Percentiles rank a stretch among this genome's conserved stretches.
Conservation (phyloP, 2,797 vertebrate genomes). For the Chloroceryle amazona region DNA sequence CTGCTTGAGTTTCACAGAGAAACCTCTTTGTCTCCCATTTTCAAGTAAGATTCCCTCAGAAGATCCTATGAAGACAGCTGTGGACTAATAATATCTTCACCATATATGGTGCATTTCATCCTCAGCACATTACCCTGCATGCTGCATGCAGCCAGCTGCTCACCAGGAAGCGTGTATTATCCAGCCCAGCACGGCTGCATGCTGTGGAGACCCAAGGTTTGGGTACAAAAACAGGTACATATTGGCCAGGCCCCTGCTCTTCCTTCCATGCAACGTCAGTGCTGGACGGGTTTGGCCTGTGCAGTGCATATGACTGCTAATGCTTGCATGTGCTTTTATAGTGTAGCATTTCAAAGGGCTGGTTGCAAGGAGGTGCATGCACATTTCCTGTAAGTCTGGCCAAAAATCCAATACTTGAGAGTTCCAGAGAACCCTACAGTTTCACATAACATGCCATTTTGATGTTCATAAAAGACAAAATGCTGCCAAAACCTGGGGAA, state of each 20-base stretch:
- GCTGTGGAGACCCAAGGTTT: not conserved
- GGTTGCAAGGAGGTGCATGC: slow-evolving; percentile 25
- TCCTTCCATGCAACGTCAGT: not conserved
- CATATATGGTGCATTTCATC: slow-evolving; percentile 64
- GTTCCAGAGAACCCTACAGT: not conserved
- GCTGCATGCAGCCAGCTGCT: not conserved
- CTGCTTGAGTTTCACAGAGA: not conserved
- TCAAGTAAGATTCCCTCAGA: not conserved
- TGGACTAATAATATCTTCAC: slow-evolving; percentile 37
- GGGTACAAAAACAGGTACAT: not conserved
- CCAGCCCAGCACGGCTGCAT: rapidly evolving
- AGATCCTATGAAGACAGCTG: slow-evolving; percentile 11
- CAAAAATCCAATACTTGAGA: slow-evolving; percentile 32
- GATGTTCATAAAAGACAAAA: not conserved
- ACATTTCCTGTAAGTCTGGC: slow-evolving; percentile 60
- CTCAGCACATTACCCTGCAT: rapidly evolving
- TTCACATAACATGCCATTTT: not conserved
- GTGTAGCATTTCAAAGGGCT: slow-evolving; percentile 51
- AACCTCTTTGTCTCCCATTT: not conserved
- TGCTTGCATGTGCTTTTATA: not conserved
- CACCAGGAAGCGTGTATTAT: rapidly evolving
- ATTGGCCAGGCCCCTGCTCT: not conserved
- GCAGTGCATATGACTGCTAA: not conserved
- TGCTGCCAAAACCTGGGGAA: not conserved
- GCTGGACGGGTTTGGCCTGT: not conserved